Evolutionary conservation across 2,113 vertebrate genomes (phyloP).

Genomic region (Gadus chalcogrammus): DNA sequence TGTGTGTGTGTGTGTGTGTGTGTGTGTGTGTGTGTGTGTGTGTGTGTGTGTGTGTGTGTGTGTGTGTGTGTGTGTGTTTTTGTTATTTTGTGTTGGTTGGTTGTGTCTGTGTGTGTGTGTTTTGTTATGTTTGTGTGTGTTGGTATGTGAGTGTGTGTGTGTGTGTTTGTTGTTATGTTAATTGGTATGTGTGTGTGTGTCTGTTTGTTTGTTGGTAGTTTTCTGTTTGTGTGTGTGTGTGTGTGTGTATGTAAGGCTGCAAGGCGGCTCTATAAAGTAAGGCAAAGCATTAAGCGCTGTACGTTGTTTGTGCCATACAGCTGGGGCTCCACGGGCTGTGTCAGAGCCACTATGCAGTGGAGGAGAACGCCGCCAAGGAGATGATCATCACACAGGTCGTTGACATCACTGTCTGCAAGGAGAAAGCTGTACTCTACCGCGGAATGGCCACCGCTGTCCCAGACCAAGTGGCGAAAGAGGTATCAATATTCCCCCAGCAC

Average conservation of each 20-base stretch:
- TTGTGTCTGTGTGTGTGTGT: not conserved
- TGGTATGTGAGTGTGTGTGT: too few relatives aligned
- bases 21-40: too few relatives aligned
- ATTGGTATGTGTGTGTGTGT: too few relatives aligned
- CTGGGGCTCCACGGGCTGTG: slow-evolving; percentile 70
- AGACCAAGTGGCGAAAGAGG: slow-evolving; percentile 59
- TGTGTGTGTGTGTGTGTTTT: too few relatives aligned
- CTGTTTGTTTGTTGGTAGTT: too few relatives aligned
- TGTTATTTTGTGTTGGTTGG: too few relatives aligned
- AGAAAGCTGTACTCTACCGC: slow-evolving; percentile 57
- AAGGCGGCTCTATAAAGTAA: not conserved
- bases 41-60: too few relatives aligned
- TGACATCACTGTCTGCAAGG: slow-evolving; percentile 61
- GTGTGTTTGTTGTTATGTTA: too few relatives aligned
- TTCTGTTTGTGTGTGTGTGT: not conserved
- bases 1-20: too few relatives aligned
- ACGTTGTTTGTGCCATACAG: slow-evolving; percentile 37
- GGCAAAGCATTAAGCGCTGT: not conserved
- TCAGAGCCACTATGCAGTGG: slow-evolving; percentile 60
- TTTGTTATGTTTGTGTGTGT: too few relatives aligned
- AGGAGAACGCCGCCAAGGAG: slow-evolving; percentile 53
- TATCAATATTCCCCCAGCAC: slow-evolving; percentile 22
- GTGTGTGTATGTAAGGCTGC: not conserved
- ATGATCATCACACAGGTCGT: slow-evolving; percentile 64
- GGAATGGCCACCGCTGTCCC: slow-evolving; percentile 63